These are phyloP conservation scores for Hypanus sabinus DNA, from an alignment of 2,113 vertebrate genomes.

Conservation along the genomic window DNA sequence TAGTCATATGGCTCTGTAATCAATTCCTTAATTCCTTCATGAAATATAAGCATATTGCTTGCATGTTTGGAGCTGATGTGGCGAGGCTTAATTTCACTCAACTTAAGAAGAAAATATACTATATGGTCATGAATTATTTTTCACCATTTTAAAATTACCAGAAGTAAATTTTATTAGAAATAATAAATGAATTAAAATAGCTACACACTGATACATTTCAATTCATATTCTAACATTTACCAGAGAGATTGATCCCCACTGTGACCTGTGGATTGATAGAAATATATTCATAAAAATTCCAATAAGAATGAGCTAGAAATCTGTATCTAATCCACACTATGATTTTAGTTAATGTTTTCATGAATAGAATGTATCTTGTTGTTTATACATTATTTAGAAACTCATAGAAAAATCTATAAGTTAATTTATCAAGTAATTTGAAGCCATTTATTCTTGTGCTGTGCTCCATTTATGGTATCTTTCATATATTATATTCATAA, in stretches of 20 bases:
- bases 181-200: neutral
- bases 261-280: neutral
- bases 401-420: neutral
- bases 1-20: conserved; percentile 10
- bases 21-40: conserved; percentile 24
- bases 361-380: conserved; percentile 11
- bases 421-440: conserved; percentile 23
- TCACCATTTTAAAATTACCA: conserved; percentile 14
- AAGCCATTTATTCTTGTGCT: conserved; percentile 4
- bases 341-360: conserved; percentile 1
- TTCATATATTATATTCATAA: conserved; percentile 14
- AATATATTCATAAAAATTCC: conserved; percentile 30
- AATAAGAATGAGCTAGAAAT: neutral
- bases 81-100: neutral
- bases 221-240: conserved; percentile 16
- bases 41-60: conserved; percentile 9
- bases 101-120: neutral
- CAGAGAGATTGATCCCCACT: conserved; percentile 16
- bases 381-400: conserved; percentile 1
- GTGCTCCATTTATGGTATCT: conserved; percentile 15
- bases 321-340: conserved; percentile 4
- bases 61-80: neutral
- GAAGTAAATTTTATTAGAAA: neutral
- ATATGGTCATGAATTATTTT: neutral
- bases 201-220: neutral